Conservation (phyloP, 2,888 invertebrate genomes). For the Sipha maydis region DNA sequence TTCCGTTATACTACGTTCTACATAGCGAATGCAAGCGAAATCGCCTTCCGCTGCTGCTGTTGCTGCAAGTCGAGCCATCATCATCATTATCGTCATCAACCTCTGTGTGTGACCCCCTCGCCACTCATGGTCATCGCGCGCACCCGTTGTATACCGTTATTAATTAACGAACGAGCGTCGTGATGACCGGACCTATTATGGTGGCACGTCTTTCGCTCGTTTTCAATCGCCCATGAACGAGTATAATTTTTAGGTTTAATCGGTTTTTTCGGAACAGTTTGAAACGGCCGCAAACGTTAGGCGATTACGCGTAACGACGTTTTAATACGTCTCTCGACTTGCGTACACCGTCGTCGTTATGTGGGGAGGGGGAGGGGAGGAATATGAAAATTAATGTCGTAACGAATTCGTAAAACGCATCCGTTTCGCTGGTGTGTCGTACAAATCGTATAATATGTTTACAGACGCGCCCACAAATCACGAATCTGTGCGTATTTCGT, state of each 20-base stretch:
- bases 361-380: no score
- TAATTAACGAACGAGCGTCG: slow-evolving; percentile 53
- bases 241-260: not conserved
- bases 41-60: not conserved
- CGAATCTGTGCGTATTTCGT: not conserved
- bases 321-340: not conserved
- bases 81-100: no score
- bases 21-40: not conserved
- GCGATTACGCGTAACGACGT: not conserved
- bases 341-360: not conserved
- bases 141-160: slow-evolving; percentile 50
- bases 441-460: not conserved
- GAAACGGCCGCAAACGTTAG: not conserved
- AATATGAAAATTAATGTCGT: not conserved
- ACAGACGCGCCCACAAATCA: not conserved
- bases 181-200: slow-evolving; percentile 8
- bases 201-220: not conserved
- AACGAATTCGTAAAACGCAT: not conserved
- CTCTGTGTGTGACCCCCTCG: slow-evolving; percentile 21
- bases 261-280: not conserved
- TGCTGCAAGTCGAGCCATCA: not conserved
- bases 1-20: slow-evolving; percentile 24
- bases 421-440: not conserved
- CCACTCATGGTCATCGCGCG: slow-evolving; percentile 11
- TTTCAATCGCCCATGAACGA: not conserved